Base-by-base conservation (phyloP, 2,113 vertebrate genomes). In the Corynorhinus townsendii region DNA sequence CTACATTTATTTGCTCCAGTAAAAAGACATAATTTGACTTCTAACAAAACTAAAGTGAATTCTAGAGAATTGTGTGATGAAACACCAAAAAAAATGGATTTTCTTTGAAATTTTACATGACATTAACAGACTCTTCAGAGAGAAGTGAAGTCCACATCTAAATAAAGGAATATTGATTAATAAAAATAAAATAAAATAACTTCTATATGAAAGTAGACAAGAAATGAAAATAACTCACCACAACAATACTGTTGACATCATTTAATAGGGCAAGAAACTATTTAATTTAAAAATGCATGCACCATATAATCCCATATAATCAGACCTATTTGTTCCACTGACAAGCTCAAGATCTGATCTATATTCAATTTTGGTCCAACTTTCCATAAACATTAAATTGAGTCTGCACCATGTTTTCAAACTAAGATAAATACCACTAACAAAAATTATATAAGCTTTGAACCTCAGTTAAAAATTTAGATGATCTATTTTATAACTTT, bases 201-300 rank as follows among this genome's bases (percentile, higher is more conserved):
- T 16, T 2, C 16, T 80, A 73, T 91, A 86, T 90, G 8, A 95
- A 94, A 92, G 90, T 82, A 93, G 64, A 64, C 26, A 89, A 89
- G 75, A 95, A 97, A 66, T 85, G 12, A 97, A 94, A 93, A 81
- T 75, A 75, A n/a, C 35, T 56, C 89, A 45, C 33, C 82, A 52
- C 87, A 96, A 35, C 49, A 96, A 7, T 35, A 80, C 88, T 73
- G 56, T 0, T 26, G 10, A 45, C 88, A 19, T 92, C 92, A 85
- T 85, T 96, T 97, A 97, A 93, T 56, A 93, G 43, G 33, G 85
- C 89, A 96, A 90, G 82, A 96, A 97, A 95, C 30, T 45, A 79
- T 6, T 79, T 95, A 82, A 95, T 96, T 96, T 97, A 77, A 96
- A 97, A 97, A 90, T 73, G 92, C 56, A 64, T 80, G 75, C 26